Base-by-base conservation (phyloP, 2,797 vertebrate genomes). In the Siniperca undulata region DNA sequence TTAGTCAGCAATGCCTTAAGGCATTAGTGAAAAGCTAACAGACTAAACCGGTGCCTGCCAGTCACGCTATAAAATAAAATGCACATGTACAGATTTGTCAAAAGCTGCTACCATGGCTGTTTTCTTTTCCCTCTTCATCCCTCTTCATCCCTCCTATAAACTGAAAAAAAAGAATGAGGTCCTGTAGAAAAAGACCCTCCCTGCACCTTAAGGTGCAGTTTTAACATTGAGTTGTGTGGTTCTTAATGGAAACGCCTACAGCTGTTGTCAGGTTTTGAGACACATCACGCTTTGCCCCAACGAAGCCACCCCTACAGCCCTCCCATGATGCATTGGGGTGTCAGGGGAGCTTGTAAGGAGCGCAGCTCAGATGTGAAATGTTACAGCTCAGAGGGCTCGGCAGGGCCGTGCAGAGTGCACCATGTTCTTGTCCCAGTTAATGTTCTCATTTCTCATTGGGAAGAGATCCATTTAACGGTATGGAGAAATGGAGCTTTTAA, bases 211-310 rank as follows among this genome's bases (percentile, higher is more conserved):
- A 91, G 89, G 88, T 84, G 85, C 80, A 22, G 77, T 81, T 83
- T 79, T 89, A 88, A 82, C 89, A 88, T 64, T 89, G 91, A 93
- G 77, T 86, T 86, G 83, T 91, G 86, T 82, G 77, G 40, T 90
- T 94, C 87, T 87, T 94, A 93, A 95, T 94, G 87, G 92, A 95
- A 94, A 86, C 12, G 88, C 91, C 91, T 22, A 7, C 38, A 93
- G 94, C 93, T 89, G 88, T 90, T 93, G 93, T 95, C 94, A 92
- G 87, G 80, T 90, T 92, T 84, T 67, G 64, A 90, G 91, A 94
- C 84, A 80, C 91, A 92, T 90, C 85, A 66, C 62, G 76, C 81
- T 79, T 78, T 81, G 61, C 81, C 89, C 84, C 74, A 59, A 60
- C 84, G 76, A 27, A 82, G 82, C 70, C 72, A 79, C 82, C 82